A percentile compares a stretch with the other conserved stretches of the same genome.
These are phyloP conservation scores for Pantala flavescens DNA, from an alignment of 1,140 invertebrate genomes.

Conservation along the genomic window DNA sequence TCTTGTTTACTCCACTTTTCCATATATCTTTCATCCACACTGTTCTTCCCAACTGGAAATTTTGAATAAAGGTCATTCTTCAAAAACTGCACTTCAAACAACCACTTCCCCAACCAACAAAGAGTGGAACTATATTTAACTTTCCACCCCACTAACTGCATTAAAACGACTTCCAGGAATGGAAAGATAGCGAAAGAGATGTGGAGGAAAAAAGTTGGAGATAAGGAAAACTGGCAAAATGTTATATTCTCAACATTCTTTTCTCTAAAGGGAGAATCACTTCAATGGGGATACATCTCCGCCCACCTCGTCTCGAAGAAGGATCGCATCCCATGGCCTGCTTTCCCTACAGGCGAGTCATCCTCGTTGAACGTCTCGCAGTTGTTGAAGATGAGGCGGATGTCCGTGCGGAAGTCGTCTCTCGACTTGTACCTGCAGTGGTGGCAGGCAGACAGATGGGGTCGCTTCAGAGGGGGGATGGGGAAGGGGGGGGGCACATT, in stretches of 20 bases:
- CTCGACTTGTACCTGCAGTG: conserved; percentile 65
- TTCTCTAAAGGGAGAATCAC: background rate
- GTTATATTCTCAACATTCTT: too few relatives aligned
- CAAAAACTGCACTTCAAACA: too few relatives aligned
- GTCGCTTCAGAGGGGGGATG: conserved; percentile 1
- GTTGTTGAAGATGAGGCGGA: conserved; percentile 89
- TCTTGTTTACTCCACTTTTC: background rate
- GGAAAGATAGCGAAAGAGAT: too few relatives aligned
- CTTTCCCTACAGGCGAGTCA: conserved; percentile 89
- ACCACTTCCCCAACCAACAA: too few relatives aligned
- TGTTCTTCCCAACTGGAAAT: too few relatives aligned
- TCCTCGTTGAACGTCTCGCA: conserved; percentile 97
- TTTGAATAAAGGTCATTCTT: too few relatives aligned
- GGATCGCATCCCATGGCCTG: conserved; percentile 79
- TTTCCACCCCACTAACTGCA: too few relatives aligned
- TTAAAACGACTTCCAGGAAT: too few relatives aligned
- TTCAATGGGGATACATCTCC: conserved; percentile 38
- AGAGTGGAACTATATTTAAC: too few relatives aligned
- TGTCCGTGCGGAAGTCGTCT: conserved; percentile 82
- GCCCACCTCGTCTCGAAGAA: conserved; percentile 85
- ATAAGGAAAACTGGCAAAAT: too few relatives aligned
- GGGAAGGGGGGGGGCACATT: conserved; percentile 5
- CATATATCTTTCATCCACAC: too few relatives aligned
- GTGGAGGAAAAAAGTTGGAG: too few relatives aligned
- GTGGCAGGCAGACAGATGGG: conserved; percentile 5